Base-by-base conservation (phyloP, 2,888 invertebrate species). In the Plagiodera versicolora region DNA sequence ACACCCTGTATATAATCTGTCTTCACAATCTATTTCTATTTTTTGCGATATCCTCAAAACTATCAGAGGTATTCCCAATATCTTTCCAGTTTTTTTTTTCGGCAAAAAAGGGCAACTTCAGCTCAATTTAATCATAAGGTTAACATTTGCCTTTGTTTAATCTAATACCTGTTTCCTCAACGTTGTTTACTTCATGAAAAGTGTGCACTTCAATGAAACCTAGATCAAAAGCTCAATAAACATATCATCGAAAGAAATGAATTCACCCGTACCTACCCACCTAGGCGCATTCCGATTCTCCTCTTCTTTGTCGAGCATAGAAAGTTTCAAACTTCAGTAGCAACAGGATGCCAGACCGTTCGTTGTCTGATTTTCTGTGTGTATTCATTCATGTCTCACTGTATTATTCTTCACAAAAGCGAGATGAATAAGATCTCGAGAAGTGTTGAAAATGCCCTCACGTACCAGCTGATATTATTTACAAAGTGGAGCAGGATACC, bases 381-480 rank as follows among this genome's bases (percentile, higher is more conserved):
- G 63, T 63, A 70, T 68, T 66, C n/a, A n/a, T n/a, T n/a, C 66
- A 68, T 60, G 52, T 57, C 57, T 49, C 63, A 60, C 61, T 64
- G 44, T 53, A 67, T 67, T 70, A 72, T 69, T 71, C 69, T 65
- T 67, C 62, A 69, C 64, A 71, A 71, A 67, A 67, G 39, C 14
- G 68, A 67, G 66, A 71, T 69, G 72, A 72, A 72, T 72, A 68
- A 66, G 69, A 66, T 67, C 67, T 60, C 67, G 50, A 58, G 66
- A 66, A 61, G 61, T 59, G 68, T 62, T 67, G 57, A 67, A 60
- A 66, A 70, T 72, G 67, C 72, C 70, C 70, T 73, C 71, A 72
- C 71, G 70, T 72, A 61, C 64, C 56, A 56, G 50, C 65, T 67
- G 69, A 71, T 69, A 70, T 71, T 72, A 70, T 72, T 70, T 71